A percentile compares a stretch with the other conserved stretches of the same genome.
Conservation (phyloP, 64 coral and sea anemone genomes). For the Exaiptasia diaphana region DNA sequence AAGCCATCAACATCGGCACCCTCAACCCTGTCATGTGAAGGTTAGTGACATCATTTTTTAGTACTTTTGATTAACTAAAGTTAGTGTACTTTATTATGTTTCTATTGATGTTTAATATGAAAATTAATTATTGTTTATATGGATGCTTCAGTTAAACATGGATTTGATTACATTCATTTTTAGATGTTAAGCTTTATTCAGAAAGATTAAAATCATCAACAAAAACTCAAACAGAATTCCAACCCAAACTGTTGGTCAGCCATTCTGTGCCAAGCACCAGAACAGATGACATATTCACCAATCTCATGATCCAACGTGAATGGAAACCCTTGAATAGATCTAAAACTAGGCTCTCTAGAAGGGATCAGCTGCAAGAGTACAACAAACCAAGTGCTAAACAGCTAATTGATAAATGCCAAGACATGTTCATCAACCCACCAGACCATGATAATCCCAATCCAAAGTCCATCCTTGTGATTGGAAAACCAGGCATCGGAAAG, state of each 20-base stretch:
- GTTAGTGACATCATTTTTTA: no score
- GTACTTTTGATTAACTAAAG: no score
- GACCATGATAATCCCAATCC: neutral
- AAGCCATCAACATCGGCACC: no score
- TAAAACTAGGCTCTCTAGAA: neutral
- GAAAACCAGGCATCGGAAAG: constrained; percentile 31
- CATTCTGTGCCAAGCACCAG: no score
- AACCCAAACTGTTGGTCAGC: neutral
- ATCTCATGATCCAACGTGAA: constrained; percentile 9
- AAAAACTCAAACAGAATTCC: constrained; percentile 1
- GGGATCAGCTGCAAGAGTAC: neutral
- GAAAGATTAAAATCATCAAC: neutral
- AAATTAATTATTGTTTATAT: no score
- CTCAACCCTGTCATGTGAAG: no score
- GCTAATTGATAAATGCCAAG: neutral
- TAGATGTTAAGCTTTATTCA: no score
- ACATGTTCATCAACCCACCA: constrained; percentile 1
- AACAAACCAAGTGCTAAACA: neutral
- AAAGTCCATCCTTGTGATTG: constrained; percentile 17
- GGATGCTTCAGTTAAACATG: no score
- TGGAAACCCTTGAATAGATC: neutral
- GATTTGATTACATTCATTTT: no score
- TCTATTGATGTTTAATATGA: no score
- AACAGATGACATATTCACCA: constrained; percentile 40
- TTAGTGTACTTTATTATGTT: no score